Percentiles rank a stretch among this genome's conserved stretches.
Evolutionary conservation across 2,888 invertebrate species (phyloP).

Genomic region (Gymnocheta viridis): DNA sequence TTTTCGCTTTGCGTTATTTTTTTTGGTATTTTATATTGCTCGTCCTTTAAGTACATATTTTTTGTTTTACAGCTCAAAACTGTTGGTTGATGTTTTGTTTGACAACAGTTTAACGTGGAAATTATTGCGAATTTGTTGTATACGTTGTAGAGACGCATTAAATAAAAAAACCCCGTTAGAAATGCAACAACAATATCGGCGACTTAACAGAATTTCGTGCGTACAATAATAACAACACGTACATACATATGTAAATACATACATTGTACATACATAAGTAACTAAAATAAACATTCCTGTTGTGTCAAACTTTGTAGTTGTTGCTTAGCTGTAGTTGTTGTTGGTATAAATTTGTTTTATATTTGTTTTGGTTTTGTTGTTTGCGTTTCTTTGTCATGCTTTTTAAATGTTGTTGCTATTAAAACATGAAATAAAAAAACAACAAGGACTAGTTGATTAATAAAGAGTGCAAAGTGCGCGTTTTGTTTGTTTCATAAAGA

Average conservation of each 20-base stretch:
- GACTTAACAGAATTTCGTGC: conserved; percentile 35
- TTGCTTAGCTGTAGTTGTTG: neutral
- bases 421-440: conserved; percentile 1
- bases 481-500: neutral
- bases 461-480: conserved; percentile 34
- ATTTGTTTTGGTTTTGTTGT: conserved; percentile 40
- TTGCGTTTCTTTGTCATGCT: neutral
- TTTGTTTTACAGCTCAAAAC: conserved; percentile 74
- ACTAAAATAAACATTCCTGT: neutral
- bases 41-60: neutral
- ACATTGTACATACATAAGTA: neutral
- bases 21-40: conserved; percentile 27
- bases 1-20: conserved; percentile 7
- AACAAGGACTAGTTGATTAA: neutral
- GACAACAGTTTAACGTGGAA: conserved; percentile 81
- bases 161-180: conserved; percentile 8
- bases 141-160: conserved; percentile 57
- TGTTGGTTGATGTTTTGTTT: conserved; percentile 78
- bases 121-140: conserved; percentile 81
- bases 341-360: neutral
- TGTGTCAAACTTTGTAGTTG: neutral
- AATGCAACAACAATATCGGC: conserved; percentile 11
- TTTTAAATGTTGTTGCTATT: conserved; percentile 4
- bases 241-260: neutral
- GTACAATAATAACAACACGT: conserved; percentile 7